Evolutionary conservation across 2,113 vertebrate species (phyloP).

Genomic region (Oreochromis tanganicae): DNA sequence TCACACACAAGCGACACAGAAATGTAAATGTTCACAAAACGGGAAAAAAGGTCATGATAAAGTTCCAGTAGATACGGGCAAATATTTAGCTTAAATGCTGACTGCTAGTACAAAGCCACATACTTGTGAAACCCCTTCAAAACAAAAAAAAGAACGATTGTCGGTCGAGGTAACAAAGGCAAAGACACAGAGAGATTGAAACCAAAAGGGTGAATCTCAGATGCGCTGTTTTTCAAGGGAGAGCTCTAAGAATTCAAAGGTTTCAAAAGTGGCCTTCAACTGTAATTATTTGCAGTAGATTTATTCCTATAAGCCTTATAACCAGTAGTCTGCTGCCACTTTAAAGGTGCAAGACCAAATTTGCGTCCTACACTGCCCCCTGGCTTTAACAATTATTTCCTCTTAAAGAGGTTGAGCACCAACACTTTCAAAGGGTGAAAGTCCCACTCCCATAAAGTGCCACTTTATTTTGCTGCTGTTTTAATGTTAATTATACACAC

Average conservation of each 20-base stretch:
- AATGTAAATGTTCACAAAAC: not conserved
- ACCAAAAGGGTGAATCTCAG: not conserved
- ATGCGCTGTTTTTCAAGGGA: not conserved
- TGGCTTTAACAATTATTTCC: not conserved
- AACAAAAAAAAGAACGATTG: not conserved
- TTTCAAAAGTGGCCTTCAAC: not conserved
- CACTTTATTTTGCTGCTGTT: not conserved
- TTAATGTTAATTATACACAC: not conserved
- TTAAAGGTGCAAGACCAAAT: not conserved
- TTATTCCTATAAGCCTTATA: not conserved
- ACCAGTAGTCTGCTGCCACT: not conserved
- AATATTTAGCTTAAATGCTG: not conserved
- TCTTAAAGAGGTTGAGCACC: not conserved
- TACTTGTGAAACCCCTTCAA: not conserved
- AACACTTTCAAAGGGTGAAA: not conserved
- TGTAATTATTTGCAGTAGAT: not conserved
- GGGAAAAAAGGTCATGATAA: not conserved
- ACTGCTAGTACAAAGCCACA: not conserved
- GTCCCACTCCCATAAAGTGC: not conserved
- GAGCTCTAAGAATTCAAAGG: not conserved
- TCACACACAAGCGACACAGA: not conserved
- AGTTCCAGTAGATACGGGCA: not conserved
- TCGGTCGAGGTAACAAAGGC: rapidly evolving
- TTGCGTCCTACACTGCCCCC: not conserved
- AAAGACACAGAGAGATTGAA: not conserved